Evolutionary conservation across 1,140 invertebrate genomes (phyloP).

Genomic region (Macrocentrus cingulum): DNA sequence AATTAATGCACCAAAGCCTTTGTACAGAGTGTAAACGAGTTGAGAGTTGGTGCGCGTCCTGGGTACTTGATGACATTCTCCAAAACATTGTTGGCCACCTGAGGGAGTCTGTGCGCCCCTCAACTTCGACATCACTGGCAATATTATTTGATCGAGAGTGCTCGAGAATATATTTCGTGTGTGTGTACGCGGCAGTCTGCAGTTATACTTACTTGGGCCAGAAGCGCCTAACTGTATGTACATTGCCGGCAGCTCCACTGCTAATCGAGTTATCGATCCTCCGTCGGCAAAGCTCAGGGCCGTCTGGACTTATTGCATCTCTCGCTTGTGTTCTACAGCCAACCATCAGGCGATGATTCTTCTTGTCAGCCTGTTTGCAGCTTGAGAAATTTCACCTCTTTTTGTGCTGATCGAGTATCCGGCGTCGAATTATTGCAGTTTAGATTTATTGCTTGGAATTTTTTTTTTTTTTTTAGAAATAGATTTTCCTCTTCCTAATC

Average conservation of each 20-base stretch:
- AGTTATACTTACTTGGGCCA: conserved; percentile 35
- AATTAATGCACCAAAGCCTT: conserved; percentile 38
- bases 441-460: too few species aligned
- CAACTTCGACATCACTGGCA: conserved; percentile 43
- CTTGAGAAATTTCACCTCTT: not conserved
- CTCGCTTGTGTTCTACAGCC: not conserved
- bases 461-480: too few species aligned
- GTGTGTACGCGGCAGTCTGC: conserved; percentile 32
- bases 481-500: too few species aligned
- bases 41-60: too few species aligned
- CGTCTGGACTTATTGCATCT: conserved; percentile 22
- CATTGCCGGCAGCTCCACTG: conserved; percentile 25
- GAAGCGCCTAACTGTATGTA: conserved; percentile 26
- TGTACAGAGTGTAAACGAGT: too few species aligned
- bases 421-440: too few species aligned
- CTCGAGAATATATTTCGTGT: conserved; percentile 41
- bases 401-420: not conserved
- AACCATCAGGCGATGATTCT: not conserved
- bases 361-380: conserved; percentile 3
- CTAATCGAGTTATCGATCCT: conserved; percentile 48
- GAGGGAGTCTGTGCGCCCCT: conserved; percentile 29
- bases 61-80: too few species aligned
- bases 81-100: not conserved
- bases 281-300: conserved; percentile 10
- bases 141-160: conserved; percentile 44